These are phyloP conservation scores for Dolichallabes microphthalmus DNA, from an alignment of 2,113 vertebrate species.

Conservation along the genomic window DNA sequence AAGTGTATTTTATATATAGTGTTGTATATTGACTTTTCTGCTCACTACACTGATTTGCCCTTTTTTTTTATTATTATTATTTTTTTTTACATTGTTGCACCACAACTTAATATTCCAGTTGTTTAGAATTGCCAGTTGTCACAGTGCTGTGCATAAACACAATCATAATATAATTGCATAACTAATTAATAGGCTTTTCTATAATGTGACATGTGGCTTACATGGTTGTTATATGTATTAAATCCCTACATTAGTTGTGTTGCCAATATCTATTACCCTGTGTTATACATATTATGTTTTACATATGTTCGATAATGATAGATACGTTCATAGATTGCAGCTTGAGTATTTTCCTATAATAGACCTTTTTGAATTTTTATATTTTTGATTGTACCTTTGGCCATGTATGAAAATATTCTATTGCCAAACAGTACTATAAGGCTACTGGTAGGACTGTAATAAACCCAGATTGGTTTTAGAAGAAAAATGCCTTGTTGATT, in stretches of 20 bases:
- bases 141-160: not conserved
- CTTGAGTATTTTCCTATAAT: slow-evolving; percentile 36
- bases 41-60: slow-evolving; percentile 26
- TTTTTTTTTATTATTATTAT: no score
- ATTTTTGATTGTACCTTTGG: slow-evolving; percentile 51
- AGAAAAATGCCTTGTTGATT: not conserved
- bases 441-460: not conserved
- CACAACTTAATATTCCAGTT: not conserved
- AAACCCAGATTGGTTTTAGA: not conserved
- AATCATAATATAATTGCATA: slow-evolving; percentile 8
- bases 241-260: not conserved
- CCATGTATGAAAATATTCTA: slow-evolving; percentile 18
- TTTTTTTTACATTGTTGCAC: slow-evolving; percentile 13
- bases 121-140: not conserved
- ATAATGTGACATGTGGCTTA: not conserved
- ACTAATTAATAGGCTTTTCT: not conserved
- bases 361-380: slow-evolving; percentile 19
- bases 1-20: slow-evolving; percentile 43
- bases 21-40: slow-evolving; percentile 30
- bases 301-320: no score
- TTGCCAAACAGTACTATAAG: not conserved
- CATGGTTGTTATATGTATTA: not conserved
- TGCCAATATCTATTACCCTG: not conserved
- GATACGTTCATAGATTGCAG: slow-evolving; percentile 14
- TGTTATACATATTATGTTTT: not conserved